A percentile compares a stretch with the other conserved stretches of the same genome.
Evolutionary conservation across 1,140 invertebrate genomes (phyloP).

Genomic region (Bombus vancouverensis): DNA sequence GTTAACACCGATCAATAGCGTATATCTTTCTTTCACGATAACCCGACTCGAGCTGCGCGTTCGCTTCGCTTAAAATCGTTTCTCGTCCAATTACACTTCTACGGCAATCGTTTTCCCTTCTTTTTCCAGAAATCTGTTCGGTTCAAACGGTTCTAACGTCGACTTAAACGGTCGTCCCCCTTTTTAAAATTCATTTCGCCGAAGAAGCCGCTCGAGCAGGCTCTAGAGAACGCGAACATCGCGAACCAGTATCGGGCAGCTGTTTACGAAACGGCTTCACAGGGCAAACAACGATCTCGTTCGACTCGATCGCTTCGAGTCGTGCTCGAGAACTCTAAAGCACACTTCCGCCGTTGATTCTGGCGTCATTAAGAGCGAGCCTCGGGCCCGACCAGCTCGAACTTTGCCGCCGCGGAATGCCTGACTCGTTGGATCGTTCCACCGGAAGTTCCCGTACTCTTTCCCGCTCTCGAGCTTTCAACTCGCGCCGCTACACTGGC

Average conservation of each 20-base stretch:
- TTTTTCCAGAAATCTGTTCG: no score
- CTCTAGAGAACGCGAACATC: slow-evolving; percentile 14
- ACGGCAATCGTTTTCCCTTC: no score
- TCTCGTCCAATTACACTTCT: background rate
- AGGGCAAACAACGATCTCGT: slow-evolving; percentile 40
- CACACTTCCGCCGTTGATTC: slow-evolving; percentile 72
- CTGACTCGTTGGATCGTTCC: slow-evolving; percentile 57
- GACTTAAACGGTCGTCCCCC: background rate
- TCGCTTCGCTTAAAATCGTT: background rate
- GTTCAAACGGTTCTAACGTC: no score
- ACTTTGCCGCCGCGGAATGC: slow-evolving; percentile 54
- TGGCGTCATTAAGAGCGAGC: slow-evolving; percentile 53
- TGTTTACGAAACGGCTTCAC: slow-evolving; percentile 32
- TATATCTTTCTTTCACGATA: slow-evolving; percentile 33
- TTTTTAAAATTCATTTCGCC: background rate
- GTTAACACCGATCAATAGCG: slow-evolving; percentile 49
- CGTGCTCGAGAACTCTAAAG: slow-evolving; percentile 46
- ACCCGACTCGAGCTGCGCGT: slow-evolving; percentile 2
- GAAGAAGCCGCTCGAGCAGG: slow-evolving; percentile 7
- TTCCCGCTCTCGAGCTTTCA: slow-evolving; percentile 67
- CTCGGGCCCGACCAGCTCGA: slow-evolving; percentile 41
- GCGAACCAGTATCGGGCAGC: background rate
- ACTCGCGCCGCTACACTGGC: slow-evolving; percentile 59
- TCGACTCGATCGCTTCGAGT: slow-evolving; percentile 58
- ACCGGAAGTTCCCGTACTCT: slow-evolving; percentile 75